Evolutionary conservation across 2,113 vertebrate genomes (phyloP).

Genomic region (Tragelaphus scriptus): DNA sequence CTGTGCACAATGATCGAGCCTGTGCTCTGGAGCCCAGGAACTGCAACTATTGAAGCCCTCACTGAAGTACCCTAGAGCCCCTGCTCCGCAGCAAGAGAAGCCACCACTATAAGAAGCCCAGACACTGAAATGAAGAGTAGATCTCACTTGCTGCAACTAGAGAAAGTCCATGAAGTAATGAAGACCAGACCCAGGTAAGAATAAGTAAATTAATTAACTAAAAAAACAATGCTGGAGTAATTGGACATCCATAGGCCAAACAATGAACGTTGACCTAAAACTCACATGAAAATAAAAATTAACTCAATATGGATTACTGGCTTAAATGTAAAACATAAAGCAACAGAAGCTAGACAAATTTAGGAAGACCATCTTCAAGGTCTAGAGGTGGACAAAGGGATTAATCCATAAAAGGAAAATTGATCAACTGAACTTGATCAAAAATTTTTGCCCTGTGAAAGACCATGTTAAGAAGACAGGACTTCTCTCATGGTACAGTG

Average conservation of each 20-base stretch:
- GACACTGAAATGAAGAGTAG: neutral
- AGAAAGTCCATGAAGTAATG: neutral
- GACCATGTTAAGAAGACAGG: neutral
- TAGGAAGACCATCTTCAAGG: neutral
- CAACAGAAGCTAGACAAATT: neutral
- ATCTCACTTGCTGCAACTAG: neutral
- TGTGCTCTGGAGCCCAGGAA: neutral
- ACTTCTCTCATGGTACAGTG: neutral
- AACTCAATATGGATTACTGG: neutral
- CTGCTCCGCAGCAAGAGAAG: neutral
- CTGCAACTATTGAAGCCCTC: neutral
- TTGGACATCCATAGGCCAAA: neutral
- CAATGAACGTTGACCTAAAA: neutral
- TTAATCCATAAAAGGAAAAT: neutral
- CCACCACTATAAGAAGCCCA: neutral
- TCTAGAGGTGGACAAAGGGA: neutral
- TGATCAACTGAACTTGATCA: neutral
- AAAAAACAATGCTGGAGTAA: neutral
- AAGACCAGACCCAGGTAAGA: neutral
- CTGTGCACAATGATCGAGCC: neutral
- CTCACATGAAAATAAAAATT: neutral
- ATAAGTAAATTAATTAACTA: neutral
- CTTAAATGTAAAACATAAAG: neutral
- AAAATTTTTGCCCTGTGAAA: neutral
- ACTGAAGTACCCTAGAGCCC: neutral